A percentile compares a stretch with the other conserved stretches of the same genome.
Evolutionary conservation across 1,140 invertebrate genomes (phyloP).

Genomic region (Limonius californicus): DNA sequence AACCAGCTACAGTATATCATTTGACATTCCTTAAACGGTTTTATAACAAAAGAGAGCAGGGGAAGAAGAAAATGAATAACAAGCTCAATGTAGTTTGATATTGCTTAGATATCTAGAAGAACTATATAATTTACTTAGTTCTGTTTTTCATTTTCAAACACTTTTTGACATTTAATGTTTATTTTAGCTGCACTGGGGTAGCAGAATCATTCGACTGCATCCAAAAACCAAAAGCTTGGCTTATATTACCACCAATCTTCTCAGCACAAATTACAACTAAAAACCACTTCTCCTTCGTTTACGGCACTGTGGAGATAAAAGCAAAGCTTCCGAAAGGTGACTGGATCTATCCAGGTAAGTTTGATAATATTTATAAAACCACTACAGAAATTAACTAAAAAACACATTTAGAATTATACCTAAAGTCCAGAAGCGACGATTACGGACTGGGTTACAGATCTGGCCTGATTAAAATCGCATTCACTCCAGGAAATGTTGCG

Average conservation of each 20-base stretch:
- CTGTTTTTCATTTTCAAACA: not conserved
- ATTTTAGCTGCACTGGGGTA: constrained; percentile 58
- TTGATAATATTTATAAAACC: not conserved
- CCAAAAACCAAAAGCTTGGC: constrained; percentile 47
- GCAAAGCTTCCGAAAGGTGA: constrained; percentile 73
- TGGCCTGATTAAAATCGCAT: constrained; percentile 47
- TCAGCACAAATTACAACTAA: constrained; percentile 66
- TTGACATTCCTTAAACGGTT: too few relatives aligned
- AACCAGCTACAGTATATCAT: too few relatives aligned
- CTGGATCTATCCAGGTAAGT: constrained; percentile 78
- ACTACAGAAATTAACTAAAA: too few relatives aligned
- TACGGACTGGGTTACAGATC: constrained; percentile 55
- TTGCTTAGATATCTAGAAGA: not conserved
- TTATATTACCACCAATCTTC: constrained; percentile 62
- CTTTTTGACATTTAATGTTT: not conserved
- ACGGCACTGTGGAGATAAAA: constrained; percentile 69
- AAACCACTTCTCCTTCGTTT: constrained; percentile 63
- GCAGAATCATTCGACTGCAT: constrained; percentile 51
- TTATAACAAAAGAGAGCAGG: too few relatives aligned
- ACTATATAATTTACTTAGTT: not conserved
- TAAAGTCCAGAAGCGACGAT: constrained; percentile 52
- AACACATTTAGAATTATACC: constrained; percentile 55
- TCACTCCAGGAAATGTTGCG: constrained; percentile 48
- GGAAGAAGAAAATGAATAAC: too few relatives aligned
- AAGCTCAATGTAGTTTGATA: too few relatives aligned